Base-by-base conservation (phyloP, 1,140 invertebrate genomes). In the Dermatophagoides farinae region DNA sequence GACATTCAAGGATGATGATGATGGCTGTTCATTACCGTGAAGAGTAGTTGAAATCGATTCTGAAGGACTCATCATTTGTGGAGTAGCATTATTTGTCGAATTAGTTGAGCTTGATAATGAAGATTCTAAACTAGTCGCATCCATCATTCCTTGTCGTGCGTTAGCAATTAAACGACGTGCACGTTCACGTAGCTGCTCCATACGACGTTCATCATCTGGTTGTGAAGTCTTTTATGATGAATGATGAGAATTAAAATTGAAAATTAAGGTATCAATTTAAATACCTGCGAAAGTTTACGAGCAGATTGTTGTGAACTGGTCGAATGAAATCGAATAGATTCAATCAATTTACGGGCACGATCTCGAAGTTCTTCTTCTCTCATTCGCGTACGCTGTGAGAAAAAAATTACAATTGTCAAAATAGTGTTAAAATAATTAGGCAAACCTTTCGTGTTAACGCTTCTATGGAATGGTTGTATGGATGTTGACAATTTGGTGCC, bases 121-220 rank as follows among this genome's bases (percentile, higher is more conserved):
- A 4, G 58, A 60, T 14, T 60, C 58, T 40, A 60, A 60, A 20
- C 40, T 18, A 23, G 60, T 25, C 20, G 63, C 54, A 37, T 67
- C 66, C 70, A 66, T 79, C 65, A 65, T 72, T 44, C 79, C 77
- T 74, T 80, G 78, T 67, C 86, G 77, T 0, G 88, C 86, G 69
- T 93, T 87, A 0, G 86, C 86, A 62, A 96, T 91, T 44, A 96
- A 73, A 68, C 82, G 80, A 64, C 87, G 78, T 49, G 90, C 90
- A 68, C 89, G 77, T 73, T 93, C 88, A 25, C 85, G 74, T 51
- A 95, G 71, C 64, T 83, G 80, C 61, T 82, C 81, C 67, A 92
- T 87, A 64, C 88, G 77, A 31, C 31, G 66, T 89, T 86, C 63
- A 88, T 84, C 69, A 91, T 81, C 62, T 74, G 78, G 75, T 80